phyloP scores from a whole-genome alignment of 2,888 invertebrate genomes.

The Biston betularia region DNA sequence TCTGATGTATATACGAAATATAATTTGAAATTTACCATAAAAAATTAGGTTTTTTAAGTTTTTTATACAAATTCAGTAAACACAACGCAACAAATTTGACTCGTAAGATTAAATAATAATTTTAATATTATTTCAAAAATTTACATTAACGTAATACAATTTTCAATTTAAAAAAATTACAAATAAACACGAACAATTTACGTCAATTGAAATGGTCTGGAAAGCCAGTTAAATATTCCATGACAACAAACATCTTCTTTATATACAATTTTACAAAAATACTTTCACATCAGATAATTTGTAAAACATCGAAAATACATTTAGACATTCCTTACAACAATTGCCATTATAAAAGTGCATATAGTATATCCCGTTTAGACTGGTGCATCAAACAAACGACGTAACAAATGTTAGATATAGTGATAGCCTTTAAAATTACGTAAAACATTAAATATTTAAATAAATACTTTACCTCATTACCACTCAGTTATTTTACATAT shows the following conservation, averaged over 20 bases:
- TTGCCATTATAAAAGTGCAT: conserved; percentile 61
- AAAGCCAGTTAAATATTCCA: not conserved
- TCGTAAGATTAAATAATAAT: no score
- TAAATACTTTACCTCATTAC: conserved; percentile 6
- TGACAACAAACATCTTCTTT: conserved; percentile 55
- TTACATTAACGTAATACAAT: no score
- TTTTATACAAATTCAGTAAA: no score
- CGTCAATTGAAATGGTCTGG: not conserved
- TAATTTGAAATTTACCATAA: not conserved
- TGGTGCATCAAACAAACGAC: conserved; percentile 41
- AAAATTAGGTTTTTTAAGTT: no score
- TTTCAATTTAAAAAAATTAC: no score
- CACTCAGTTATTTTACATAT: conserved; percentile 19
- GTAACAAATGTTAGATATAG: conserved; percentile 32
- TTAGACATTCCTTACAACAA: conserved; percentile 48
- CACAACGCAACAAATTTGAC: no score
- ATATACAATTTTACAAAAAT: conserved; percentile 75
- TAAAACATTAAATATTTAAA: conserved; percentile 28
- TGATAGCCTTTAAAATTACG: conserved; percentile 26
- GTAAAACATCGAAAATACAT: conserved; percentile 81
- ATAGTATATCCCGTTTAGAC: conserved; percentile 41
- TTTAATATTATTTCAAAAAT: no score
- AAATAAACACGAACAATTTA: no score
- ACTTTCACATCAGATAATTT: conserved; percentile 71
- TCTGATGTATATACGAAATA: conserved; percentile 27